Percentiles rank a stretch among this genome's conserved stretches.
phyloP scores from a whole-genome alignment of 1,140 invertebrate genomes.

The Aricia agestis region DNA sequence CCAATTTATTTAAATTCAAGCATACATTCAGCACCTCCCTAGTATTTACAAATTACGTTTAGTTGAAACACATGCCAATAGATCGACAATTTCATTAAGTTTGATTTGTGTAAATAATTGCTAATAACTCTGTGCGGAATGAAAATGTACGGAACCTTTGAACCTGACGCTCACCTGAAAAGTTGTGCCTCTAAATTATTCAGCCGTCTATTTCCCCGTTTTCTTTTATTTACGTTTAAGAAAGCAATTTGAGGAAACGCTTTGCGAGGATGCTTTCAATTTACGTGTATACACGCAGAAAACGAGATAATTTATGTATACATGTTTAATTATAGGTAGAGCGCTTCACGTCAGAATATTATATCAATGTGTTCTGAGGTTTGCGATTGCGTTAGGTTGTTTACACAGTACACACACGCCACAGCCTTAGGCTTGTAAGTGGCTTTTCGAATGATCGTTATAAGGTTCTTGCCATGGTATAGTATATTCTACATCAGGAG shows the following conservation, averaged over 20 bases:
- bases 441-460: neutral
- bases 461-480: neutral
- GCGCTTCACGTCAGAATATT: neutral
- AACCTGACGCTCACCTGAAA: neutral
- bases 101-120: neutral
- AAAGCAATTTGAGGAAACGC: slow-evolving; percentile 40
- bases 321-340: slow-evolving; percentile 2
- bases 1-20: too few species aligned
- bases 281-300: slow-evolving; percentile 21
- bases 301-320: slow-evolving; percentile 24
- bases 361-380: neutral
- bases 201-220: slow-evolving; percentile 37
- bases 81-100: too few species aligned
- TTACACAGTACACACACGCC: too few species aligned
- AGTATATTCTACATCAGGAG: too few species aligned
- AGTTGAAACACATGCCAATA: too few species aligned
- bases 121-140: neutral
- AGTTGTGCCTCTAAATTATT: slow-evolving; percentile 39
- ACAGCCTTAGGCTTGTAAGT: too few species aligned
- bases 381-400: neutral
- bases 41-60: too few species aligned
- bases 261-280: slow-evolving; percentile 25
- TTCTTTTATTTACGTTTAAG: slow-evolving; percentile 46
- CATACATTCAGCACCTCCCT: too few species aligned
- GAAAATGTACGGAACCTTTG: neutral